Percentiles rank a stretch among this genome's conserved stretches.
These are phyloP conservation scores for Natator depressus DNA, from an alignment of 2,113 vertebrate genomes.

Conservation along the genomic window DNA sequence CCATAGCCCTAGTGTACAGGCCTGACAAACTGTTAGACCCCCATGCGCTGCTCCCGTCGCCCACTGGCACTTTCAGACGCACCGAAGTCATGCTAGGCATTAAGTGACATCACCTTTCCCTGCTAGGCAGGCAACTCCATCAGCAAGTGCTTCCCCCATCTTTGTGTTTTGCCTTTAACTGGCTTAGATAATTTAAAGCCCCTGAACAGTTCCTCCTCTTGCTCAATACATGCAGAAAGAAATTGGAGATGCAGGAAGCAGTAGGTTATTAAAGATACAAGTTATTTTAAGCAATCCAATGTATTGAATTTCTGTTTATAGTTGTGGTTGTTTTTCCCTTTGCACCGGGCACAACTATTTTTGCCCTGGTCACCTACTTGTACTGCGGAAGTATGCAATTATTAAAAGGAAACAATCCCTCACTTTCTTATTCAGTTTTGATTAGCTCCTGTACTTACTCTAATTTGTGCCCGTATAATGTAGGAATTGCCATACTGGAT, in stretches of 20 bases:
- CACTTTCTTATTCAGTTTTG: not conserved
- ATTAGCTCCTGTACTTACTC: not conserved
- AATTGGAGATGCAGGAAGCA: rapidly evolving
- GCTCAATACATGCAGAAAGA: not conserved
- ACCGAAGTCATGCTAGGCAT: not conserved
- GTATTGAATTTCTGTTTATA: rapidly evolving
- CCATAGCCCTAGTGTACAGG: too few relatives aligned
- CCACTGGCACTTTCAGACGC: not conserved
- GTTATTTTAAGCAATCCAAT: not conserved
- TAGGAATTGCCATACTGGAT: rapidly evolving
- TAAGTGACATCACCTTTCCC: not conserved
- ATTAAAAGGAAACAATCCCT: not conserved
- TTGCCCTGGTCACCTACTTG: not conserved
- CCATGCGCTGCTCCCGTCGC: too few relatives aligned
- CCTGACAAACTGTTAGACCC: not conserved
- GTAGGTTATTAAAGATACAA: rapidly evolving
- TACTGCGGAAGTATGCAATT: not conserved
- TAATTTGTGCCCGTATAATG: rapidly evolving
- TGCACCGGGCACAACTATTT: not conserved
- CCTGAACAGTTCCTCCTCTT: not conserved
- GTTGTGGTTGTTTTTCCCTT: not conserved
- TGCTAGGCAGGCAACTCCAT: not conserved
- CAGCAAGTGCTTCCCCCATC: not conserved
- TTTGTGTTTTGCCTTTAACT: not conserved
- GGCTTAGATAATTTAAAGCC: not conserved